Conservation (phyloP, 2,113 vertebrate species). For the Bufo gargarizans region DNA sequence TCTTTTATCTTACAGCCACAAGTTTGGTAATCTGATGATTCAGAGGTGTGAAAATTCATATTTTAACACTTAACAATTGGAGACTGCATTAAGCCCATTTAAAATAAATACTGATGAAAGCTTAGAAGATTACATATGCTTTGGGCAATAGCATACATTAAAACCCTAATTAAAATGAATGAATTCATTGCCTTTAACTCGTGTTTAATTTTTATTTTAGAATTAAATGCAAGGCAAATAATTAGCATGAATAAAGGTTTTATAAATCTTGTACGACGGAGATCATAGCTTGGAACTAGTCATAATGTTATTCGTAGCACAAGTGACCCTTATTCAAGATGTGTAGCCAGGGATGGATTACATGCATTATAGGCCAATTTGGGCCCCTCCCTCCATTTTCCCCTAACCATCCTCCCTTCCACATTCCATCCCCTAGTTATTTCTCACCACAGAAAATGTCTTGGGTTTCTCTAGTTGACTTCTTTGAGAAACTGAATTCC, state of each 20-base stretch:
- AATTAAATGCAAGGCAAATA: slow-evolving; percentile 50
- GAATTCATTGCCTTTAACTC: slow-evolving; percentile 61
- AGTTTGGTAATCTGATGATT: slow-evolving; percentile 91
- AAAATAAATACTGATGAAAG: slow-evolving; percentile 78
- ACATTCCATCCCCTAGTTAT: too few relatives aligned
- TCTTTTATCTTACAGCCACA: slow-evolving; percentile 83
- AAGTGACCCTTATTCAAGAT: background rate
- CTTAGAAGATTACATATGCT: slow-evolving; percentile 69
- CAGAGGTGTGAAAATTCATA: slow-evolving; percentile 95
- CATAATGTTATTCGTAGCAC: background rate
- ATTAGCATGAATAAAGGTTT: slow-evolving; percentile 23
- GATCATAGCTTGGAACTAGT: too few relatives aligned
- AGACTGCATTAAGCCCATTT: slow-evolving; percentile 77
- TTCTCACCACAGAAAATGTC: too few relatives aligned
- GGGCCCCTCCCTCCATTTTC: too few relatives aligned
- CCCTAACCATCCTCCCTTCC: too few relatives aligned
- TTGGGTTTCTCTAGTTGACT: too few relatives aligned
- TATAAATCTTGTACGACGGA: background rate
- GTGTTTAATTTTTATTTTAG: slow-evolving; percentile 61
- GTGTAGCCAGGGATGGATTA: background rate
- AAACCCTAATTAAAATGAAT: slow-evolving; percentile 67
- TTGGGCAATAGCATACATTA: slow-evolving; percentile 73
- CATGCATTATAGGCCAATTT: too few relatives aligned
- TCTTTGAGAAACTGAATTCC: too few relatives aligned
- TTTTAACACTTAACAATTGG: slow-evolving; percentile 92